These are phyloP conservation scores for Luidia sarsii DNA, from an alignment of 53 echinoderm and acorn worm species.

Conservation along the genomic window DNA sequence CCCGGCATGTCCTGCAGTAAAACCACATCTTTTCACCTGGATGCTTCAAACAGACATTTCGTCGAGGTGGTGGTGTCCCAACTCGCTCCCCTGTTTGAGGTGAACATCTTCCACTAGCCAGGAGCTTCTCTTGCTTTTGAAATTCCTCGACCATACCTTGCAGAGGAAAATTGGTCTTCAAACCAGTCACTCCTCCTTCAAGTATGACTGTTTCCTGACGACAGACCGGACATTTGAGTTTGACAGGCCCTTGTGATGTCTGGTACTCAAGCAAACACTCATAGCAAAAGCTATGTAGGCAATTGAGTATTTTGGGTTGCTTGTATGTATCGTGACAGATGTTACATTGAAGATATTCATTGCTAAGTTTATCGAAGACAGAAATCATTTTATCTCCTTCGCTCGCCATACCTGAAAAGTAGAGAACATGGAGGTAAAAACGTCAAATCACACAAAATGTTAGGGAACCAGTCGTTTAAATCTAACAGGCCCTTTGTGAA, in stretches of 20 bases:
- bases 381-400: not conserved
- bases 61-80: conserved; percentile 18
- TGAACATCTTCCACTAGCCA: conserved; percentile 6
- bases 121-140: conserved; percentile 8
- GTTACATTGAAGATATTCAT: conserved; percentile 61
- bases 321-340: conserved; percentile 65
- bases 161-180: conserved; percentile 63
- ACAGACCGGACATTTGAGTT: conserved; percentile 65
- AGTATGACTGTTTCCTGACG: conserved; percentile 64
- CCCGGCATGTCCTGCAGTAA: conserved; percentile 59
- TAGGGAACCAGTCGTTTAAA: too few relatives aligned
- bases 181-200: conserved; percentile 54
- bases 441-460: too few relatives aligned
- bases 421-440: too few relatives aligned
- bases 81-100: conserved; percentile 1
- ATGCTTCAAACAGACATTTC: conserved; percentile 29
- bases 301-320: conserved; percentile 67
- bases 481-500: too few relatives aligned
- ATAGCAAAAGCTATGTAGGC: conserved; percentile 74
- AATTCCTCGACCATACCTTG: conserved; percentile 63
- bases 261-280: conserved; percentile 59
- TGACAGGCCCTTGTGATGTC: conserved; percentile 39
- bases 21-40: conserved; percentile 44
- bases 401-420: conserved; percentile 26
- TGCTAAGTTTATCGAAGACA: conserved; percentile 31